Base-by-base conservation (phyloP, 2,888 invertebrate species). In the Hypolimnas misippus region DNA sequence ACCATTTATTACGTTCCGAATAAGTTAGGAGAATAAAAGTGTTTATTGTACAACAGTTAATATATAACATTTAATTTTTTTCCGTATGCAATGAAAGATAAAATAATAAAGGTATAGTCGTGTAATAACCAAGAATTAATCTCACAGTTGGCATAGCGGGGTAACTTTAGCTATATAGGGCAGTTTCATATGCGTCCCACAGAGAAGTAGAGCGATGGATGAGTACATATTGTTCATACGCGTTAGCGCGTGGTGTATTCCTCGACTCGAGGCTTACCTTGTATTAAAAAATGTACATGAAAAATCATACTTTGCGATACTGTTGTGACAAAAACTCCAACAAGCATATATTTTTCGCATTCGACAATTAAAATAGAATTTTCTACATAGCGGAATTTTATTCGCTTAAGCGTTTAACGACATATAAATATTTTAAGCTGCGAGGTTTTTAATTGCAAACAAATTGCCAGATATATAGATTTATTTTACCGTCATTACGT, bases 221-320 rank as follows among this genome's bases (percentile, higher is more conserved):
- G 63, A 66, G 61, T 66, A 61, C 58, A 59, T 61, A 63, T 68
- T 62, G 68, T 66, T 61, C 61, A 33, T 57, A 59, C 50, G 61
- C 56, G 68, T 58, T 63, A 59, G 57, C 57, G 60, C 57, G 58
- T 64, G 59, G 55, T 49, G 38, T 50, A 44, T 58, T 55, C 55
- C 62, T 60, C 53, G 57, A 58, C 49, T 55, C 57, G 55, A 49
- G 46, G 66, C 66, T 61, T 62, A 64, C 54, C 57, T 50, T 31
- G 51, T 68, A 66, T 66, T 67, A 69, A 63, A 67, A 60, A 35
- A 52, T 38, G 33, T 56, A 33, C 54, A 50, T 61, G 46, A 42
- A 62, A 62, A 40, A 25, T 40, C 50, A 17, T 42, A 35, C 35
- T 38, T 10, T 19, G 6, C 49, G 54, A 60, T 60, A 60, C 51